Evolutionary conservation across 2,888 invertebrate genomes (phyloP).

Genomic region (Hirudinaria manillensis): DNA sequence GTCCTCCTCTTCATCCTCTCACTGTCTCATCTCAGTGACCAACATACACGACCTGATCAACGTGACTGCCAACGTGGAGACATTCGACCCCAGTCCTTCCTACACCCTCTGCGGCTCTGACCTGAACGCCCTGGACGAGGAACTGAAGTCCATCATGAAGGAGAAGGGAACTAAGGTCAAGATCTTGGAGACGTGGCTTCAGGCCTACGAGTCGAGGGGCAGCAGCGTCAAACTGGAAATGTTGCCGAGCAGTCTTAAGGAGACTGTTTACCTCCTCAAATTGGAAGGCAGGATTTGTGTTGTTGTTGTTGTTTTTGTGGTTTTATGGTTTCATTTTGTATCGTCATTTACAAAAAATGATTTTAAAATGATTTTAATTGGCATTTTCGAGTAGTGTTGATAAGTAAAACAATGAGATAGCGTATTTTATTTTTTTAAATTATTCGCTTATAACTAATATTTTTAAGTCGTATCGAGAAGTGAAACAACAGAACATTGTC

Average conservation of each 20-base stretch:
- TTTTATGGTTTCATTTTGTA: neutral
- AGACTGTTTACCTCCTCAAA: slow-evolving; percentile 22
- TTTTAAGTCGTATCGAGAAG: too few species aligned
- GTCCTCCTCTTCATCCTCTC: neutral
- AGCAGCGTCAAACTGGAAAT: slow-evolving; percentile 19
- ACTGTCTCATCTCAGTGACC: slow-evolving; percentile 13
- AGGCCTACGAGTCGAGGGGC: slow-evolving; percentile 24
- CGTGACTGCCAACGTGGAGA: neutral
- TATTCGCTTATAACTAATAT: too few species aligned
- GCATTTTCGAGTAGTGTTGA: too few species aligned
- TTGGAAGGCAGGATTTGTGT: neutral
- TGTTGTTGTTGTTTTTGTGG: neutral
- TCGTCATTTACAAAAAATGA: neutral
- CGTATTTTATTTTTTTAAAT: too few species aligned
- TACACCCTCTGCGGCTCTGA: slow-evolving; percentile 25
- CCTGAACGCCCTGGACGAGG: slow-evolving; percentile 14
- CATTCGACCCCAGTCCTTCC: neutral
- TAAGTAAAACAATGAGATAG: too few species aligned
- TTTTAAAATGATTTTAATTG: neutral
- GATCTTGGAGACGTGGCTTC: slow-evolving; percentile 15
- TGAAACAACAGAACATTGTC: too few species aligned
- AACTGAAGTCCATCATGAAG: slow-evolving; percentile 5
- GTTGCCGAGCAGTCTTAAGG: neutral
- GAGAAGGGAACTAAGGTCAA: neutral
- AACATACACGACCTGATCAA: slow-evolving; percentile 14